Evolutionary conservation across 1,140 invertebrate genomes (phyloP).

Genomic region (Halictus rubicundus): DNA sequence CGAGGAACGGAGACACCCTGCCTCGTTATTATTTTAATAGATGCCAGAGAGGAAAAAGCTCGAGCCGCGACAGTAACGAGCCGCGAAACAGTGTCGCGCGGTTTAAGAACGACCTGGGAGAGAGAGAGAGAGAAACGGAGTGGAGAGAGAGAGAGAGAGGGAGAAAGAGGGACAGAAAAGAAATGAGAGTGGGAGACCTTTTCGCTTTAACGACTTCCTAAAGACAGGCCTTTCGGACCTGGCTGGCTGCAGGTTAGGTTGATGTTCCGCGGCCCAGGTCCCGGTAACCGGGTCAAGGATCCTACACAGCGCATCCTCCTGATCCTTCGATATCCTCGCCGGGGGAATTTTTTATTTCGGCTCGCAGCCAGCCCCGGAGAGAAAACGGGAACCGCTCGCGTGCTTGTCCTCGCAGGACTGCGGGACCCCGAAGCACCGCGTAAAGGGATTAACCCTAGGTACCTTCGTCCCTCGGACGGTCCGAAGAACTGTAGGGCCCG

Average conservation of each 20-base stretch:
- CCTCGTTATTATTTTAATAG: slow-evolving; percentile 59
- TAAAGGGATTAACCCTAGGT: not conserved
- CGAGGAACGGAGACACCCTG: slow-evolving; percentile 7
- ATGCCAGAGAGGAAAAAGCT: slow-evolving; percentile 39
- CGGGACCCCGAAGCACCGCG: not conserved
- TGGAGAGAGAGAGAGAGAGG: not conserved
- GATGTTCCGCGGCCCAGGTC: slow-evolving; percentile 70
- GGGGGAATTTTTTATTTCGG: not conserved
- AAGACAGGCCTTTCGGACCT: slow-evolving; percentile 63
- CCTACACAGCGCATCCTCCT: slow-evolving; percentile 41
- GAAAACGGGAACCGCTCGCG: not conserved
- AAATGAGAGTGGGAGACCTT: slow-evolving; percentile 38
- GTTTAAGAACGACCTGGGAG: slow-evolving; percentile 49
- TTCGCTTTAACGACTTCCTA: slow-evolving; percentile 68
- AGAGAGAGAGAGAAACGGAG: not conserved
- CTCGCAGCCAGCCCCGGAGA: not conserved
- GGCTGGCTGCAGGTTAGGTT: slow-evolving; percentile 61
- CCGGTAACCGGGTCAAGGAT: slow-evolving; percentile 72
- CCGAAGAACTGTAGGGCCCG: too few relatives aligned
- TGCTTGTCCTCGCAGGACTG: not conserved
- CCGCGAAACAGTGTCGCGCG: slow-evolving; percentile 60
- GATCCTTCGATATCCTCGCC: slow-evolving; percentile 16
- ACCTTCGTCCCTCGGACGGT: too few relatives aligned
- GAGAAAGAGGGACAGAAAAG: slow-evolving; percentile 27
- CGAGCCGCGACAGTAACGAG: slow-evolving; percentile 57